Base-by-base conservation (phyloP, 2,888 invertebrate species). In the Nineta flava region DNA sequence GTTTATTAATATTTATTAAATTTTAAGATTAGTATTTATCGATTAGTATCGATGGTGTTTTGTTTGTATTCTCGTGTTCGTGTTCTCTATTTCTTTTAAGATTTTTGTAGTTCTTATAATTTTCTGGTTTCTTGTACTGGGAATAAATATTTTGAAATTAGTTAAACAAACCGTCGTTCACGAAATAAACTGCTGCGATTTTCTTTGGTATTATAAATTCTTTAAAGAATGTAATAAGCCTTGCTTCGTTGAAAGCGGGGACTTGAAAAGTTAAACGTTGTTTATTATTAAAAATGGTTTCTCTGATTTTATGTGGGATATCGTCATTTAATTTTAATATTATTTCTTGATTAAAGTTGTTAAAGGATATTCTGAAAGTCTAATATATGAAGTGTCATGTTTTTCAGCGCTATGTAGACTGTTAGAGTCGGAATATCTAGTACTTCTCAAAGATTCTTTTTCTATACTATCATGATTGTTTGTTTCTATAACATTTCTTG, bases 11-110 rank as follows among this genome's bases (percentile, higher is more conserved):
- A n/a, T n/a, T n/a, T n/a, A n/a, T n/a, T 9, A 9, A 9, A 10
- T 50, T 51, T 51, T 55, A 58, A 2, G 56, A 58, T 9, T 60
- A 40, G 12, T 57, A 59, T 35, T 64, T 64, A 6, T 60, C 63
- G 51, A 58, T 57, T 7, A n/a, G n/a, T n/a, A n/a, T n/a, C n/a
- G n/a, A n/a, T n/a, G n/a, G n/a, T n/a, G n/a, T n/a, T n/a, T n/a
- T n/a, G n/a, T n/a, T 35, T 35, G 6, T n/a, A 4, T 35, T 7
- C 3, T n/a, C 12, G 2, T 35, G 9, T n/a, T 35, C 35, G 2
- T 35, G 3, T 35, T 35, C 35, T 13, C 12, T 35, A 35, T n/a
- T 4, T 35, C 35, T n/a, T 35, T 10, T 13, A 35, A 35, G 6
- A 35, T 35, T 35, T 35, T 35, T 13, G 9, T 35, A 4, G 13